phyloP scores from a whole-genome alignment of 2,797 vertebrate genomes.

The Microchirus variegatus region DNA sequence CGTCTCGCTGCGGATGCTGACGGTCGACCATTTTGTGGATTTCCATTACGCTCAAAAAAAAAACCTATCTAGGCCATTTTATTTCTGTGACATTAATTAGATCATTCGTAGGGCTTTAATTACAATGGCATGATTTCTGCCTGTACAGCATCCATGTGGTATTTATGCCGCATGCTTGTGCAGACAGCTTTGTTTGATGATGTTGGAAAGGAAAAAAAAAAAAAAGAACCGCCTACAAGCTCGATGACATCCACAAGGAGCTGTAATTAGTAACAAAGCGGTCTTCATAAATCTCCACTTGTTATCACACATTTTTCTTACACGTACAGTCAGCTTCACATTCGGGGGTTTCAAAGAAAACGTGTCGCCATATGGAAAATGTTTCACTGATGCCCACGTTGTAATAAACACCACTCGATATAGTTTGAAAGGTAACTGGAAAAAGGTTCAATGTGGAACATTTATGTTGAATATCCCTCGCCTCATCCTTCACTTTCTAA shows the following conservation, averaged over 20 bases:
- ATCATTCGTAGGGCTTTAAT: conserved; percentile 43
- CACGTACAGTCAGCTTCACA: conserved; percentile 14
- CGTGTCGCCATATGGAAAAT: not conserved
- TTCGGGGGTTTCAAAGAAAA: conserved; percentile 16
- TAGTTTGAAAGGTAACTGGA: too few species aligned
- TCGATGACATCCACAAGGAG: conserved; percentile 40
- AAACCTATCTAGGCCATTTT: conserved; percentile 22
- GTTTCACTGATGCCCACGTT: too few species aligned
- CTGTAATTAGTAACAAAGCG: conserved; percentile 58
- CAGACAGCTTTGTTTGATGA: conserved; percentile 53
- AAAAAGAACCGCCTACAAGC: conserved; percentile 31
- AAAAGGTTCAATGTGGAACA: too few species aligned
- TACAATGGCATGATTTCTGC: conserved; percentile 42
- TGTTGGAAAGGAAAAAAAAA: conserved; percentile 12
- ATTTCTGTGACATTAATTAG: conserved; percentile 46
- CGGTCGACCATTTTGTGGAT: conserved; percentile 58
- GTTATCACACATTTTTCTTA: conserved; percentile 39
- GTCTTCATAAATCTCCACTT: conserved; percentile 56
- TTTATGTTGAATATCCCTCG: too few species aligned
- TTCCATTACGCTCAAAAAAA: conserved; percentile 38
- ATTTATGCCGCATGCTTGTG: conserved; percentile 36
- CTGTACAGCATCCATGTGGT: conserved; percentile 27
- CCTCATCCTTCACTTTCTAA: too few species aligned
- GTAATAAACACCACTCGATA: too few species aligned
- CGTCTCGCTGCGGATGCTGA: conserved; percentile 40